Conservation (phyloP, 2,888 invertebrate species). For the Ectemnius cavifrons region DNA sequence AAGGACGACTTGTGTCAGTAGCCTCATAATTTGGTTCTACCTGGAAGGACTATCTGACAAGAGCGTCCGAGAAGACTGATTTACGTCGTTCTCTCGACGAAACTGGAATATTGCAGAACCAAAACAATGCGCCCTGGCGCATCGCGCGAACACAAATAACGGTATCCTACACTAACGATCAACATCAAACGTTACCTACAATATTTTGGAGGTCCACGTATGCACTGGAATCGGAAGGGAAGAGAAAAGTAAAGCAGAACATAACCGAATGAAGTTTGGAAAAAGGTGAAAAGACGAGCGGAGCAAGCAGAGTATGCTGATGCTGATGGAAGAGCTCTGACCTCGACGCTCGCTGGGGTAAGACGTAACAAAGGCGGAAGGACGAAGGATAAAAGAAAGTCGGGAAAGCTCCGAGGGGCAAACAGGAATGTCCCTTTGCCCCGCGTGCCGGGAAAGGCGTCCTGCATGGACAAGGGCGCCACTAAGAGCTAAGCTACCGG, state of each 20-base stretch:
- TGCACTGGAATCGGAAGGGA: slow-evolving; percentile 1
- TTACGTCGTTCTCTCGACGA: background rate
- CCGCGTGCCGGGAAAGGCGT: slow-evolving; percentile 58
- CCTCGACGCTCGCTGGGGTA: too few relatives aligned
- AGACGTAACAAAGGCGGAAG: slow-evolving; percentile 9
- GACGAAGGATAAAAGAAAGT: slow-evolving; percentile 33
- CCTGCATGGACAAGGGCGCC: slow-evolving; percentile 69
- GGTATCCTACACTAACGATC: slow-evolving; percentile 24
- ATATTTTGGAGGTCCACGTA: slow-evolving; percentile 24
- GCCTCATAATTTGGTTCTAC: background rate
- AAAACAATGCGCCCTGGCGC: background rate
- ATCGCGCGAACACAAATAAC: slow-evolving; percentile 20
- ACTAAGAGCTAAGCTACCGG: slow-evolving; percentile 78
- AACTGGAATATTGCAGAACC: slow-evolving; percentile 2
- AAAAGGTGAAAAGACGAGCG: slow-evolving; percentile 9
- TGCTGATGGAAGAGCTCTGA: slow-evolving; percentile 24
- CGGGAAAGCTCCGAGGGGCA: background rate
- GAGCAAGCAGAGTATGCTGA: slow-evolving; percentile 15
- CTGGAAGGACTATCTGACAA: background rate
- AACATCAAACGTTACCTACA: slow-evolving; percentile 23
- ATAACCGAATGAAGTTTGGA: slow-evolving; percentile 13
- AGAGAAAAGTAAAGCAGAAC: slow-evolving; percentile 11
- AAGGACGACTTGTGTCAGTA: slow-evolving; percentile 1
- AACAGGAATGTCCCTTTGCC: slow-evolving; percentile 20
- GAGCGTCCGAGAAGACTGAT: slow-evolving; percentile 1